A percentile compares a stretch with the other conserved stretches of the same genome.
These are phyloP conservation scores for Syngnathus rostellatus DNA, from an alignment of 2,797 vertebrate genomes.

Conservation along the genomic window DNA sequence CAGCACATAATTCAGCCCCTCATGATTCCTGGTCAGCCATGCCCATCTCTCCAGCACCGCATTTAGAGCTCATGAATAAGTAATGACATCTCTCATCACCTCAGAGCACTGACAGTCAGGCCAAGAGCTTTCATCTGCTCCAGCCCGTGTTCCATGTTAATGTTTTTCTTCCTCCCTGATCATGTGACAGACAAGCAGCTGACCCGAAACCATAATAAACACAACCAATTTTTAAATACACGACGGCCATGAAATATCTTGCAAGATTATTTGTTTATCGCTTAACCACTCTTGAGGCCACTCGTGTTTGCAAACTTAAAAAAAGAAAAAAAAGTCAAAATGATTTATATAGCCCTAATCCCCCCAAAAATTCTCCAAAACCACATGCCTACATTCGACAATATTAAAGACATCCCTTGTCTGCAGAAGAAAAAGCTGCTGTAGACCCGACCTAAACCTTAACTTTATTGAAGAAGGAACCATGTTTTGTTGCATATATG, in stretches of 20 bases:
- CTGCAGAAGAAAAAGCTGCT: too few relatives aligned
- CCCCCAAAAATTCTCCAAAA: too few relatives aligned
- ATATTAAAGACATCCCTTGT: too few relatives aligned
- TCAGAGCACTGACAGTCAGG: constrained; percentile 65
- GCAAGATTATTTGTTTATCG: constrained; percentile 40
- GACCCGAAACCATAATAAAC: constrained; percentile 65
- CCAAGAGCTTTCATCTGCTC: constrained; percentile 65
- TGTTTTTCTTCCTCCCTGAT: constrained; percentile 66
- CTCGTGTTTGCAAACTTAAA: constrained; percentile 20
- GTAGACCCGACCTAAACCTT: background rate
- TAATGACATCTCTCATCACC: constrained; percentile 66
- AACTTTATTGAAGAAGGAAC: background rate
- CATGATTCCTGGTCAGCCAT: constrained; percentile 59
- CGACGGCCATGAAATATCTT: constrained; percentile 38
- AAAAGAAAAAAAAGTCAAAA: too few relatives aligned
- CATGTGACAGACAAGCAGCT: constrained; percentile 70
- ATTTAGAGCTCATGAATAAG: constrained; percentile 72
- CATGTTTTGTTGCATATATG: background rate
- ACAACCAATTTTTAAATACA: constrained; percentile 46
- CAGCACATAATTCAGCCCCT: constrained; percentile 34
- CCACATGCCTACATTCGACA: too few relatives aligned
- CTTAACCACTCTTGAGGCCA: constrained; percentile 24
- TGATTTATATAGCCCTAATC: too few relatives aligned
- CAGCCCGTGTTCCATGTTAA: constrained; percentile 66
- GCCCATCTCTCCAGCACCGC: constrained; percentile 65